phyloP scores from a whole-genome alignment of 2,888 invertebrate species.

The Drosophila setosimentum region DNA sequence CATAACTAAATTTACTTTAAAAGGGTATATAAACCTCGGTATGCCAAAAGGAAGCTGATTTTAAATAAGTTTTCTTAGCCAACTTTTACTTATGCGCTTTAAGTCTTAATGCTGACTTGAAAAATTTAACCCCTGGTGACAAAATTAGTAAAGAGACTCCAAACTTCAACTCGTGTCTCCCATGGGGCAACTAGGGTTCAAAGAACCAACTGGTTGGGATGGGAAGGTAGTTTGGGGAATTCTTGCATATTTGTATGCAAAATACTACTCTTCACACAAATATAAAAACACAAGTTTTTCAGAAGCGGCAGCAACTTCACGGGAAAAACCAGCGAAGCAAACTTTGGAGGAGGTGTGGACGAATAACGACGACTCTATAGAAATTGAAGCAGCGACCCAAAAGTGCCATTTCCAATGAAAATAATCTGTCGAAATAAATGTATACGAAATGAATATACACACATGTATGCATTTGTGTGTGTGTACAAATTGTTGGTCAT shows the following conservation, averaged over 20 bases:
- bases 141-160: constrained; percentile 3
- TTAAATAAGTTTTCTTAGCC: background rate
- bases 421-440: constrained; percentile 39
- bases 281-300: constrained; percentile 32
- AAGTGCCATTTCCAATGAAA: constrained; percentile 53
- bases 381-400: constrained; percentile 37
- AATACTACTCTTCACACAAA: constrained; percentile 32
- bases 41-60: background rate
- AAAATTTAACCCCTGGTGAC: background rate
- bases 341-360: constrained; percentile 26
- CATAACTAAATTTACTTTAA: background rate
- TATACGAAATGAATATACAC: constrained; percentile 1
- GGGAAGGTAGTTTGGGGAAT: constrained; percentile 1
- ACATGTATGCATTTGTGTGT: background rate
- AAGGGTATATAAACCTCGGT: background rate
- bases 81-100: background rate
- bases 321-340: constrained; percentile 43
- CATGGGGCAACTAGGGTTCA: constrained; percentile 25
- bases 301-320: constrained; percentile 21
- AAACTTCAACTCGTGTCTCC: constrained; percentile 8
- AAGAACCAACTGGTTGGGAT: constrained; percentile 19
- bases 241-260: constrained; percentile 48
- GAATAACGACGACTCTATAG: constrained; percentile 14
- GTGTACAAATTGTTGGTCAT: constrained; percentile 15
- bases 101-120: background rate